Conservation (phyloP, 2,113 vertebrate species). For the Oncorhynchus masou region DNA sequence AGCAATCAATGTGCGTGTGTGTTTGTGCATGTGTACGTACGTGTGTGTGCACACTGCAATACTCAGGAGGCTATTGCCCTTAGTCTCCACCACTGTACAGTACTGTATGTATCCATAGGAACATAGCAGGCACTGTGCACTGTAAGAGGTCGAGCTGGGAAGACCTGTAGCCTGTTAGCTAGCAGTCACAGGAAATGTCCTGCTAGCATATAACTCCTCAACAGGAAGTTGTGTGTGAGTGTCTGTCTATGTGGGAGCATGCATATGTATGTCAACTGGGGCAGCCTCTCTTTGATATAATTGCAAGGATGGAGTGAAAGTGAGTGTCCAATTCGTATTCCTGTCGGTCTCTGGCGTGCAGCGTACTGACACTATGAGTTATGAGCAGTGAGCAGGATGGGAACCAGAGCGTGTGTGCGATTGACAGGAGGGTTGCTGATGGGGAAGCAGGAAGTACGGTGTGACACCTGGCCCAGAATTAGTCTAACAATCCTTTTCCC, state of each 20-base stretch:
- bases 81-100: no score
- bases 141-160: no score
- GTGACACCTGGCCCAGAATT: neutral
- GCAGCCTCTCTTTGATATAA: no score
- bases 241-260: neutral
- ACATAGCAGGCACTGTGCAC: no score
- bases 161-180: no score
- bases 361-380: conserved; percentile 23
- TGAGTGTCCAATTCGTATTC: conserved; percentile 20
- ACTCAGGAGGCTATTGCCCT: no score
- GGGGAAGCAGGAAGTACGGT: conserved; percentile 4
- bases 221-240: neutral
- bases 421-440: conserved; percentile 23
- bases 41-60: no score
- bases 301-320: neutral
- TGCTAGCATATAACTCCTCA: no score
- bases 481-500: conserved; percentile 6
- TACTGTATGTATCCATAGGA: no score
- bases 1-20: neutral
- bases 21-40: no score
- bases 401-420: neutral
- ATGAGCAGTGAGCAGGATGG: conserved; percentile 1
- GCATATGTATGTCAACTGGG: neutral
- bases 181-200: no score
- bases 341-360: neutral